Evolutionary conservation across 1,140 invertebrate species (phyloP), one percentile per base, ranked within the genome.

Genomic region (Drosophila pallidifrons): DNA sequence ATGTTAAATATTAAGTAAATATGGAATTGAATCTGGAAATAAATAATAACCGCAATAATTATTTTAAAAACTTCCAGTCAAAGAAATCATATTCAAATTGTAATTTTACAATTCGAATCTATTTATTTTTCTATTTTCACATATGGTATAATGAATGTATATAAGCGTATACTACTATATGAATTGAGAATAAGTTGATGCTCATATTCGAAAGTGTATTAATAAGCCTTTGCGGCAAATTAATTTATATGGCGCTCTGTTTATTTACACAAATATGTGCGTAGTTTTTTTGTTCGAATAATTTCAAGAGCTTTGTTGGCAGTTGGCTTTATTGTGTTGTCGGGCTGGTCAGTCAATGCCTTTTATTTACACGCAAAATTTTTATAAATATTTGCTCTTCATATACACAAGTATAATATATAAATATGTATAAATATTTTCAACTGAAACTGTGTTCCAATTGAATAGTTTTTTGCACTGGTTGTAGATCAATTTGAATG

Each of bases 301-400:
- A 16, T 58, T 30, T 28, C 38, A 25, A 51, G 13, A 38, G 16
- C 49, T 63, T 61, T 75, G 66, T 75, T 57, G 30, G 15, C 41
- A 41, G 38, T 68, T 63, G 49, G 41, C 41, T 70, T 75, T 57
- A 28, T 70, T 75, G 49, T 51, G 41, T 25, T 70, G 32, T 54
- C 20, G 43, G 57, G n/a, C 58, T 38, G 66, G 13, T 70, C 66
- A 61, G 60, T 60, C 63, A 73, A 49, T 52, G 35, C 15, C 6
- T 43, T 72, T 67, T 67, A 67, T 73, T 66, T 67, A 38, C 46
- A 15, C 25, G 20, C 59, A 8, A 41, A 30, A 59, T 66, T 68
- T 68, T n/a, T 54, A 38, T 55, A 67, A 59, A 54, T 58, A 58
- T 67, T 38, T 73, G 30, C 35, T 41, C 30, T 30, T 32, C n/a